These are phyloP conservation scores for Lacerta agilis DNA, from an alignment of 2,797 vertebrate genomes.

Conservation along the genomic window DNA sequence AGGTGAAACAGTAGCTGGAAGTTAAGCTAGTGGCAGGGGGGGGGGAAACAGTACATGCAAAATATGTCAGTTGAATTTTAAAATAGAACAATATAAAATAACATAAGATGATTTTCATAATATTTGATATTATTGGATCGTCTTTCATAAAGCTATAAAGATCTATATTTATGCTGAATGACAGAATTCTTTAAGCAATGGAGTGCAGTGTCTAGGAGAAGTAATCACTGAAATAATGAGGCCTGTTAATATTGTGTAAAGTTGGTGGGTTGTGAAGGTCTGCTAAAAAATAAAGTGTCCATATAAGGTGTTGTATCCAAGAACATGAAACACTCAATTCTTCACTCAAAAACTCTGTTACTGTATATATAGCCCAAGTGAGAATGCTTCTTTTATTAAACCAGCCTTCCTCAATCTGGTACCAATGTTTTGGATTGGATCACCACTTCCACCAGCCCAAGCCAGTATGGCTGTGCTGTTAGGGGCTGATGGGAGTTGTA, in stretches of 20 bases:
- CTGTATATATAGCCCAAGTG: not conserved
- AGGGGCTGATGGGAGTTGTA: too few species aligned
- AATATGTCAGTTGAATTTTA: not conserved
- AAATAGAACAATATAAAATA: slow-evolving; percentile 15
- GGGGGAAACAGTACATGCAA: not conserved
- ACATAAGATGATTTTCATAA: not conserved
- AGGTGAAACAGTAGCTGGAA: slow-evolving; percentile 17
- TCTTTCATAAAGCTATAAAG: not conserved
- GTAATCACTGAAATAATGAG: not conserved
- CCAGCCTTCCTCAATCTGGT: too few species aligned
- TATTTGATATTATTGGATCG: not conserved
- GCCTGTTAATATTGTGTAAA: not conserved
- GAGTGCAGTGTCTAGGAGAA: not conserved
- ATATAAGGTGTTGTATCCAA: not conserved
- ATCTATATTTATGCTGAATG: not conserved
- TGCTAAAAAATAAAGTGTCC: not conserved
- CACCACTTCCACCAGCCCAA: too few species aligned
- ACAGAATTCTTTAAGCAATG: not conserved
- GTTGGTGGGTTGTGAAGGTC: not conserved
- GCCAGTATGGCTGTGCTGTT: too few species aligned
- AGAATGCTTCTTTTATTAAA: not conserved
- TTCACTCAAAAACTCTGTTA: not conserved
- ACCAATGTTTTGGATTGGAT: too few species aligned
- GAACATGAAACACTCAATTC: not conserved
- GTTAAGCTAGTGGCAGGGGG: not conserved